Conservation (phyloP, 2,113 vertebrate genomes). For the Melanerpes aurifrons region DNA sequence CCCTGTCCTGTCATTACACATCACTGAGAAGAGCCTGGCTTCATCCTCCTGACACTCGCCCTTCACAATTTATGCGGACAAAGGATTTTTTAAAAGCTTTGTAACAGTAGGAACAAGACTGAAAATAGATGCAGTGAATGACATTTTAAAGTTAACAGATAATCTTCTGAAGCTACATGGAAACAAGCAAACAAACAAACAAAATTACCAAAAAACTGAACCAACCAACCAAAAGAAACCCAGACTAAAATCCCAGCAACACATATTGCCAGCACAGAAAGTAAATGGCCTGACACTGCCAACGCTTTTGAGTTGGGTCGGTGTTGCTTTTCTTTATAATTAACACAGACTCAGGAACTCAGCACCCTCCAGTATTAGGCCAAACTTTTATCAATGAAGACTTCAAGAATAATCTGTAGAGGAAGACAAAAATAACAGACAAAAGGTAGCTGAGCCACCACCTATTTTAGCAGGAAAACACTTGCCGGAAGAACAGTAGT, state of each 20-base stretch:
- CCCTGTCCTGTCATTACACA: no score
- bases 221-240: no score
- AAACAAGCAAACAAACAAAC: no score
- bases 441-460: neutral
- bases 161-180: neutral
- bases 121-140: neutral
- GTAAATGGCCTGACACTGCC: neutral
- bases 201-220: no score
- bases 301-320: neutral
- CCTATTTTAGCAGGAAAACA: neutral
- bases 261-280: neutral
- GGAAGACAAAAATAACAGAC: neutral
- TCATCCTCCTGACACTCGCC: no score
- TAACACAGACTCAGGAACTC: neutral
- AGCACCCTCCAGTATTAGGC: neutral
- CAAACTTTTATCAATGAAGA: neutral
- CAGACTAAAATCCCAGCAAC: neutral
- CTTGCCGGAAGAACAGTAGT: conserved; percentile 72
- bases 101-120: neutral
- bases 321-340: neutral
- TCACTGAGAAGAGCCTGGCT: no score
- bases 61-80: neutral
- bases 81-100: neutral
- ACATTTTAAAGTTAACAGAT: neutral
- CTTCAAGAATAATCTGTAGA: neutral